These are phyloP conservation scores for Ranitomeya imitator DNA, from an alignment of 2,113 vertebrate species.

Conservation along the genomic window DNA sequence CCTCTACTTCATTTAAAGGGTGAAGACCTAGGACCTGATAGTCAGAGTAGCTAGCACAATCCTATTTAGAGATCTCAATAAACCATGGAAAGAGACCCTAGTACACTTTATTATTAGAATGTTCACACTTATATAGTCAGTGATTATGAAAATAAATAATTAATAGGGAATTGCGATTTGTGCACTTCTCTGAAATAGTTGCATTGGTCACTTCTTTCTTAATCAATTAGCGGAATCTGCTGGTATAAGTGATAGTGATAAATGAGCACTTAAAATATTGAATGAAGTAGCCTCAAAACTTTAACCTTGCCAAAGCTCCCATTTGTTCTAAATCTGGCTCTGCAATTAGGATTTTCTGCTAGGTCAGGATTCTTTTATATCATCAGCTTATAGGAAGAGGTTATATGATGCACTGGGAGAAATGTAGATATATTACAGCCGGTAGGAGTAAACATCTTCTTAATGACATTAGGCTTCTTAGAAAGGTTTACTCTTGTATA, in stretches of 20 bases:
- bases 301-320: neutral
- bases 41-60: too few relatives aligned
- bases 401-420: neutral
- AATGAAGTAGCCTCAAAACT: conserved; percentile 5
- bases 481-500: neutral
- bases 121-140: neutral
- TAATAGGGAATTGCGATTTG: neutral
- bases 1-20: too few relatives aligned
- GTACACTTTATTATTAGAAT: too few relatives aligned
- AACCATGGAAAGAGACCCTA: too few relatives aligned
- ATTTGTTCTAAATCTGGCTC: conserved; percentile 4
- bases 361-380: neutral
- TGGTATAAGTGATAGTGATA: neutral
- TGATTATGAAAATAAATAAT: neutral
- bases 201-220: neutral
- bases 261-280: conserved; percentile 26
- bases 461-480: neutral
- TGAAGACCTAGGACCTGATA: too few relatives aligned
- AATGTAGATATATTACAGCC: conserved; percentile 3
- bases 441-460: neutral
- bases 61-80: too few relatives aligned
- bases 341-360: conserved; percentile 5
- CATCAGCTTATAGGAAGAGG: neutral
- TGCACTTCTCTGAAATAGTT: neutral
- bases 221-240: conserved; percentile 5